These are phyloP conservation scores for Crematogaster levior DNA, from an alignment of 2,888 invertebrate species.

Conservation along the genomic window DNA sequence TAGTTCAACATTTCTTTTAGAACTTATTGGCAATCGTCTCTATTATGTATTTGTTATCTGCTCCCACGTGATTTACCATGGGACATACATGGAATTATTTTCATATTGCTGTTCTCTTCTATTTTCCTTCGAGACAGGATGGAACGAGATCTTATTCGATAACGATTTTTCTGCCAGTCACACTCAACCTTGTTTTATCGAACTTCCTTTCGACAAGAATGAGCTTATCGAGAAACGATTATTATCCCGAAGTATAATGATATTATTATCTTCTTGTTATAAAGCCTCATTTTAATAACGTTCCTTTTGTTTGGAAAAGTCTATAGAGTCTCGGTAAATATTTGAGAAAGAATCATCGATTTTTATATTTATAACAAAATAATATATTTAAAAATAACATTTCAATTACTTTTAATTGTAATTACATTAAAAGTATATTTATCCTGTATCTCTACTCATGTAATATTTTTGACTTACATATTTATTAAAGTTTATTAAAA, in stretches of 20 bases:
- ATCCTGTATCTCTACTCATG: not conserved
- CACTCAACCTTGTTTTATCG: constrained; percentile 34
- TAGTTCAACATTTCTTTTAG: constrained; percentile 54
- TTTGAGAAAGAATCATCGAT: not conserved
- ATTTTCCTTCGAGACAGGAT: constrained; percentile 20
- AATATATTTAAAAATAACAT: constrained; percentile 12
- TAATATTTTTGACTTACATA: not conserved
- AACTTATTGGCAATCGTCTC: constrained; percentile 66
- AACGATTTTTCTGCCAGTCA: constrained; percentile 45
- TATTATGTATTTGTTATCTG: constrained; percentile 59
- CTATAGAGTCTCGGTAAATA: not conserved
- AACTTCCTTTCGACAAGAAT: not conserved
- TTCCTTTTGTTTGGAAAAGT: not conserved
- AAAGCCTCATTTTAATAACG: constrained; percentile 4
- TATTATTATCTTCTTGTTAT: constrained; percentile 17
- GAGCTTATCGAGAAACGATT: constrained; percentile 15
- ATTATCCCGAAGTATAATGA: constrained; percentile 19
- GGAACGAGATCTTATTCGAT: constrained; percentile 49
- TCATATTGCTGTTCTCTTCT: constrained; percentile 36
- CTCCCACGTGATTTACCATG: constrained; percentile 21
- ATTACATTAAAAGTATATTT: not conserved
- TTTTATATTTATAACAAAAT: not conserved
- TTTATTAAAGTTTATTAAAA: not conserved
- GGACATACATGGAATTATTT: constrained; percentile 62
- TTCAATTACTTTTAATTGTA: not conserved